Percentiles rank a stretch among this genome's conserved stretches.
Evolutionary conservation across 2,888 invertebrate species (phyloP).

Genomic region (Scaptomyza reducta): DNA sequence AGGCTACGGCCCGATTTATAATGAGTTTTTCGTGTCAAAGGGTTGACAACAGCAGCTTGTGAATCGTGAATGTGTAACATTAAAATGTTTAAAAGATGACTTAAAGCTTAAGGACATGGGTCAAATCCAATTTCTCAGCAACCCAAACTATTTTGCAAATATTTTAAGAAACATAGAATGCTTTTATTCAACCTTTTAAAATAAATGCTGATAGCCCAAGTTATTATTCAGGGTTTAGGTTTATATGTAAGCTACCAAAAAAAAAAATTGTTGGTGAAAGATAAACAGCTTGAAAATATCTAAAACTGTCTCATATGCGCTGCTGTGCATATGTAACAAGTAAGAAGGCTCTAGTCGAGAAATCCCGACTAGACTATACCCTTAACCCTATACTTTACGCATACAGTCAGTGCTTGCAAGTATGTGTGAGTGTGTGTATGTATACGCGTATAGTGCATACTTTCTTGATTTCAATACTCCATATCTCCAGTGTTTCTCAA

Average conservation of each 20-base stretch:
- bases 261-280: no score
- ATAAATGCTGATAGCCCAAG: not conserved
- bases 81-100: conserved; percentile 9
- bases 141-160: not conserved
- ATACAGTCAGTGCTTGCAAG: no score
- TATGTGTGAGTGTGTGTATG: no score
- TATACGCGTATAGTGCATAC: no score
- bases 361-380: no score
- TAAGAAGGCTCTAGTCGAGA: no score
- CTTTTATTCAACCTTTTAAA: not conserved
- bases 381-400: no score
- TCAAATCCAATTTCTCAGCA: not conserved
- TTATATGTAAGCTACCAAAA: not conserved
- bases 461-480: no score
- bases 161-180: not conserved
- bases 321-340: not conserved
- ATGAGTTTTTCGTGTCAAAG: conserved; percentile 67
- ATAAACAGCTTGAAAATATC: no score
- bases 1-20: conserved; percentile 41
- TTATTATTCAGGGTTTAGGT: no score
- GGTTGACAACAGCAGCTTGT: conserved; percentile 53
- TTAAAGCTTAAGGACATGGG: not conserved
- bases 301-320: not conserved
- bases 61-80: conserved; percentile 16
- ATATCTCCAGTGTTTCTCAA: no score